Evolutionary conservation across 2,113 vertebrate species (phyloP), one percentile per base, ranked within the genome.

Genomic region (Elgaria multicarinata): DNA sequence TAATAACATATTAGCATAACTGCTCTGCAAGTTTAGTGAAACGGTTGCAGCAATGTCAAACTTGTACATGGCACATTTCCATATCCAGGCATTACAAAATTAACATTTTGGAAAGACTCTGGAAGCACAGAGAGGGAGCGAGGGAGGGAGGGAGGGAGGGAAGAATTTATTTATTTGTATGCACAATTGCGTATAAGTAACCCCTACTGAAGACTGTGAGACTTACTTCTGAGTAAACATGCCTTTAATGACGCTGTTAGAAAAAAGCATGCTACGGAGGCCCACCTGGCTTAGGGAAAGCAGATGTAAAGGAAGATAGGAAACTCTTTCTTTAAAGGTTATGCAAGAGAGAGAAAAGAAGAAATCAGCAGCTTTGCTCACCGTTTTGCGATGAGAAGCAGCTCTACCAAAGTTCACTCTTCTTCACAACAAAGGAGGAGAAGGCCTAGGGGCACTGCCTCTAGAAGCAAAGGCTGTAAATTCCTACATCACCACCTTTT

Each of bases 1-100:
- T 88, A 93, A 93, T 71, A 92, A 42, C 93, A 10, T 44, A 93
- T 95, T 96, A 95, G 83, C 93, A 95, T 94, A 96, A 97, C 86
- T 86, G 81, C 90, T 78, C 81, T 92, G 87, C 93, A 96, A 92
- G 93, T 90, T n/a, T 93, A 89, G 53, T 87, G 31, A 92, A 96
- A 96, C 87, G 95, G 90, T 87, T 90, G 6, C 67, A 93, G 69
- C 87, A 88, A 77, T 44, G 88, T 83, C 93, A 91, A 76, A 74
- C 80, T 93, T 69, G 85, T 67, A 90, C 16, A n/a, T 85, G 79
- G 82, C 24, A 64, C 58, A 92, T 92, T 78, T 84, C 55, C 62
- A 87, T 90, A 93, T 93, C 14, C 22, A 92, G 91, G 85, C 86
- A 90, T 84, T 75, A 94, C 62, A 94, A 10, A 14, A 95, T 93